Evolutionary conservation across 2,888 invertebrate genomes (phyloP).

Genomic region (Auanema freiburgensis): DNA sequence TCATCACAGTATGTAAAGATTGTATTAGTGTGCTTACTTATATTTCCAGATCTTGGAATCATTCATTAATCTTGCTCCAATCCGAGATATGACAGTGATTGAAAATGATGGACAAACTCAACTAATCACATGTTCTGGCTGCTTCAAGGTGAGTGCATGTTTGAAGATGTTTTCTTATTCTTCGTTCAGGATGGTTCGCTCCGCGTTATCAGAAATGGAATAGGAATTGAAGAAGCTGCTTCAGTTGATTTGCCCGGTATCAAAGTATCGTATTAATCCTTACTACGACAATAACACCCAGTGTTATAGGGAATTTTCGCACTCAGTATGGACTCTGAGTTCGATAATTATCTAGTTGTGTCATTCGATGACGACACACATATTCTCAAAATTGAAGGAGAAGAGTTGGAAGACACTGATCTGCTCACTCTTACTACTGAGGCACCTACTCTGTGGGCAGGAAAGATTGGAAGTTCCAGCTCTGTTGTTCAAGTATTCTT

Average conservation of each 20-base stretch:
- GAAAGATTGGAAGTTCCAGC: constrained; percentile 67
- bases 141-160: constrained; percentile 87
- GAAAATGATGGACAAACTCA: constrained; percentile 85
- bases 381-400: constrained; percentile 80
- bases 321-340: constrained; percentile 23
- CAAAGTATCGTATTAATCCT: constrained; percentile 77
- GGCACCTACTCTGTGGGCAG: constrained; percentile 89
- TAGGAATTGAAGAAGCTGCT: constrained; percentile 85
- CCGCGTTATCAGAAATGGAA: constrained; percentile 94
- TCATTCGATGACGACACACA: constrained; percentile 93
- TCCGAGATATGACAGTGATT: constrained; percentile 70
- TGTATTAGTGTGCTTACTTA: neutral
- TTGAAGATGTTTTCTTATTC: neutral
- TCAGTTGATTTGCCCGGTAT: constrained; percentile 90
- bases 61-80: constrained; percentile 94
- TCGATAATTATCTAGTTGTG: constrained; percentile 84
- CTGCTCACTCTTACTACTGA: constrained; percentile 80
- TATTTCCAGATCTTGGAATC: constrained; percentile 76
- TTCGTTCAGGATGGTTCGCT: constrained; percentile 92
- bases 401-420: constrained; percentile 86
- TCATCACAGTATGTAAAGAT: constrained; percentile 75
- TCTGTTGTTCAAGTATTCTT: constrained; percentile 38
- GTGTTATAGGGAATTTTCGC: constrained; percentile 26
- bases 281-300: no score
- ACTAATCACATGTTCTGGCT: constrained; percentile 94